phyloP scores from a whole-genome alignment of 2,888 invertebrate species.

The Netelia fuscicornis region DNA sequence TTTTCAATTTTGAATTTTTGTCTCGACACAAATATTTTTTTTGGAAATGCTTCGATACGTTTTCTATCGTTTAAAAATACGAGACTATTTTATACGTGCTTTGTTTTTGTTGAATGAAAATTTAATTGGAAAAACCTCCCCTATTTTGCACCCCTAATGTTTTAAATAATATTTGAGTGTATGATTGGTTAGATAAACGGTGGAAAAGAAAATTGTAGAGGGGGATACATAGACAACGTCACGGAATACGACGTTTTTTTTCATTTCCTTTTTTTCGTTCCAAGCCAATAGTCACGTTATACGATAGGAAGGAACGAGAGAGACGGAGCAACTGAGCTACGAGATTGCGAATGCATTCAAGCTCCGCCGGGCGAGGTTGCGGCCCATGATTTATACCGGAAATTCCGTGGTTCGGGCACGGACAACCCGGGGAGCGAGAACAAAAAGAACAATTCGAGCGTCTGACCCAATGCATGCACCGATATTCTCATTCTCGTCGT shows the following conservation, averaged over 20 bases:
- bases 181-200: too few relatives aligned
- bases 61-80: too few relatives aligned
- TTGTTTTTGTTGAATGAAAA: too few relatives aligned
- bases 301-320: constrained; percentile 21
- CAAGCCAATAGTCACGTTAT: background rate
- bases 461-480: constrained; percentile 25
- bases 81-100: too few relatives aligned
- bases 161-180: too few relatives aligned
- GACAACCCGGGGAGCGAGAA: constrained; percentile 14
- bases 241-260: background rate
- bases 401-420: constrained; percentile 65
- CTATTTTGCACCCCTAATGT: too few relatives aligned
- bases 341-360: constrained; percentile 56
- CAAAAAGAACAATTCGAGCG: constrained; percentile 49
- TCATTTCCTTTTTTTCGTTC: background rate
- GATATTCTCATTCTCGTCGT: constrained; percentile 16
- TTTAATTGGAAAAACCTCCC: too few relatives aligned
- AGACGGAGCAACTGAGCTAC: constrained; percentile 22
- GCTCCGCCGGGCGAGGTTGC: constrained; percentile 39
- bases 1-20: too few relatives aligned
- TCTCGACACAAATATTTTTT: too few relatives aligned
- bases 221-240: background rate
- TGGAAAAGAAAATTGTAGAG: background rate
- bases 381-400: constrained; percentile 68
- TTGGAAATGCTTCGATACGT: too few relatives aligned